These are phyloP conservation scores for Equus przewalskii DNA, from an alignment of 2,113 vertebrate species.

Conservation along the genomic window DNA sequence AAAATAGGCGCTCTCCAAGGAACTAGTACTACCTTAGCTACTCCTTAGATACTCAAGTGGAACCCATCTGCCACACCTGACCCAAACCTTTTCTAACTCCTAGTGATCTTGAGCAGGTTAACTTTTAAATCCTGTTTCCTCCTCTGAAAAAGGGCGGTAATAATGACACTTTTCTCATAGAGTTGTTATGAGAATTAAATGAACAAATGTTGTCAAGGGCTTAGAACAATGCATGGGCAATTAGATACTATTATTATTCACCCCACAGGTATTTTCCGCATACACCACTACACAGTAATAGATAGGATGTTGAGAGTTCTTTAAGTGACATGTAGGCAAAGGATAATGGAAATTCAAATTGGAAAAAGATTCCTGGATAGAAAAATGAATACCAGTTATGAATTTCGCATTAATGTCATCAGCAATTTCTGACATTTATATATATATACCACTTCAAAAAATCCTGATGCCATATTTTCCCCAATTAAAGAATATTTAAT, in stretches of 20 bases:
- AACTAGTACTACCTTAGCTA: background rate
- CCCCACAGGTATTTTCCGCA: background rate
- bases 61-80: background rate
- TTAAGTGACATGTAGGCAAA: background rate
- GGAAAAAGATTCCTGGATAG: background rate
- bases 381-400: background rate
- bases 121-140: background rate
- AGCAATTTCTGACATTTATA: conserved; percentile 15
- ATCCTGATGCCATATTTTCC: background rate
- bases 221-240: background rate
- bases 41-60: background rate
- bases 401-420: background rate
- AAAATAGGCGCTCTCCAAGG: background rate
- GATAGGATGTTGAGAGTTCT: background rate
- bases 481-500: conserved; percentile 5
- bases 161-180: background rate
- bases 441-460: background rate
- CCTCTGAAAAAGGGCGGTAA: background rate
- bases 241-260: background rate
- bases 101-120: background rate
- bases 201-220: background rate
- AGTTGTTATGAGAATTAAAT: background rate
- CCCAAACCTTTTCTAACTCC: background rate
- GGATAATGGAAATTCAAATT: background rate
- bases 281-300: background rate